phyloP scores from a whole-genome alignment of 2,888 invertebrate genomes.

The Drosophila fungiperda region DNA sequence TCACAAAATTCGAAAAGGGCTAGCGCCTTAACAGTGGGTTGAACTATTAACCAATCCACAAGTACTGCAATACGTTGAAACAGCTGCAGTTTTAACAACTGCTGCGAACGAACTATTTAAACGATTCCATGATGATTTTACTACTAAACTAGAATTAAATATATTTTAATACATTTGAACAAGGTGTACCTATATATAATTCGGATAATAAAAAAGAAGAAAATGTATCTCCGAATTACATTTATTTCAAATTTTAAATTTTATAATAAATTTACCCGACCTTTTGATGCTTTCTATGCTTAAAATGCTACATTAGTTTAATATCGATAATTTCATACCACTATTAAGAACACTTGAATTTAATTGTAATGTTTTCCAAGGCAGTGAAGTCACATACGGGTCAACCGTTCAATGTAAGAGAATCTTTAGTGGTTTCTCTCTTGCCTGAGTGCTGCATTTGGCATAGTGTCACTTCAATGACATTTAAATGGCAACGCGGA shows the following conservation, averaged over 20 bases:
- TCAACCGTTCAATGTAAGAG: constrained; percentile 5
- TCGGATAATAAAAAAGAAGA: not conserved
- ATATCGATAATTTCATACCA: not conserved
- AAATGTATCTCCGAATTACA: not conserved
- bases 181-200: not conserved
- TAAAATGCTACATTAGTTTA: not conserved
- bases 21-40: constrained; percentile 5
- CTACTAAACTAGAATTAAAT: not conserved
- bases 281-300: not conserved
- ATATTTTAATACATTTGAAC: not conserved
- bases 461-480: constrained; percentile 7
- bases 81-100: not conserved
- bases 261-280: not conserved
- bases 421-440: constrained; percentile 19
- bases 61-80: constrained; percentile 5
- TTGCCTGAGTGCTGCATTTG: constrained; percentile 2
- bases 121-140: not conserved
- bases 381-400: constrained; percentile 3
- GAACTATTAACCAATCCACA: not conserved
- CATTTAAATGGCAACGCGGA: constrained; percentile 9
- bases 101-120: not conserved
- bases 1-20: constrained; percentile 4
- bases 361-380: constrained; percentile 15
- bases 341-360: not conserved
- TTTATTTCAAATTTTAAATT: not conserved